These are phyloP conservation scores for Corythaeola cristata DNA, from an alignment of 2,113 vertebrate genomes.

Conservation along the genomic window DNA sequence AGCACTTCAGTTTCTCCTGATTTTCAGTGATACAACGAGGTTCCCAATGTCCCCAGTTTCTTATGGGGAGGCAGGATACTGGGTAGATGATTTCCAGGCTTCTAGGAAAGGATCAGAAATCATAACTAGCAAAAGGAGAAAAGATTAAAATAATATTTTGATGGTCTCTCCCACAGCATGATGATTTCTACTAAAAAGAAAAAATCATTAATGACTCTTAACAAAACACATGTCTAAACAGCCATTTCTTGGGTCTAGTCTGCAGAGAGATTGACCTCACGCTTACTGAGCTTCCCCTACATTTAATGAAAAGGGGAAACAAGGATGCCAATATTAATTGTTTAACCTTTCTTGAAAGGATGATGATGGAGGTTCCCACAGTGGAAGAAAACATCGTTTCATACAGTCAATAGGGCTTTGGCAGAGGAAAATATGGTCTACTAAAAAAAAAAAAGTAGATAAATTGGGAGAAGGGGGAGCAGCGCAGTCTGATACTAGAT, in stretches of 20 bases:
- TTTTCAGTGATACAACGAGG: neutral
- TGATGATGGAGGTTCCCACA: neutral
- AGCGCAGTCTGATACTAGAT: neutral
- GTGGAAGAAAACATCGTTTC: neutral
- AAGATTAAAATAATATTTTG: neutral
- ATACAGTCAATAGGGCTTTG: neutral
- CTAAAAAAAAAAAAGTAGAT: neutral
- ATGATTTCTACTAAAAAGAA: neutral
- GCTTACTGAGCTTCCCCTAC: neutral
- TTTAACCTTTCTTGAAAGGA: neutral
- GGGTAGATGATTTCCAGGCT: neutral
- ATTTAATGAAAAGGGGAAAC: neutral
- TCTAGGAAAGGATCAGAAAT: neutral
- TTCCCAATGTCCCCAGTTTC: neutral
- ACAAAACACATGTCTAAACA: neutral
- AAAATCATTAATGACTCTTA: neutral
- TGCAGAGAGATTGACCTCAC: neutral
- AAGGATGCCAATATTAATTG: neutral
- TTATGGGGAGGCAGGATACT: neutral
- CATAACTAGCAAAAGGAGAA: neutral
- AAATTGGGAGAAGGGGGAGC: neutral
- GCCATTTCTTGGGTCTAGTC: neutral
- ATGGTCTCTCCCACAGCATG: neutral
- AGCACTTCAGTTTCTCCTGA: neutral
- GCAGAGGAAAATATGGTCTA: neutral